Evolutionary conservation across 1,140 invertebrate genomes (phyloP), one percentile per base, ranked within the genome.

Genomic region (Eufriesea mexicana): DNA sequence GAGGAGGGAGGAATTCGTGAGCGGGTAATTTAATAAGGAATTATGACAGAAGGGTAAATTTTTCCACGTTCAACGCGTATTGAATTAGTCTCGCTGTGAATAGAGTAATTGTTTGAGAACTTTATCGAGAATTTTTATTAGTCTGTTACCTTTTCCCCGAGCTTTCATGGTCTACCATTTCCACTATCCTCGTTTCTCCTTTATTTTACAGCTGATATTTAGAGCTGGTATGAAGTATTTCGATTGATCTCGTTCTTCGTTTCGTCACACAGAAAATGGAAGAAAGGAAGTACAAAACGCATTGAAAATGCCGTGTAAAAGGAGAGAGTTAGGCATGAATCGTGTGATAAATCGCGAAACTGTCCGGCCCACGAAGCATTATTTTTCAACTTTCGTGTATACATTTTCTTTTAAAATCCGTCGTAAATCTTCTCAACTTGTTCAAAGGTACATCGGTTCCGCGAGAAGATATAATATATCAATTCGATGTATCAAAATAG

Each of bases 21-120:
- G 23, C 42, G 14, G n/a, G n/a, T n/a, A n/a, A 71, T 71, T 71
- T 28, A 70, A 16, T n/a, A 70, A 49, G n/a, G 28, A 70, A 70
- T 70, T 70, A 49, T 25, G 45, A 49, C 49, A 25, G 45, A 68
- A 49, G 20, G n/a, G 45, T 47, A 49, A 70, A 49, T 70, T 49
- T 16, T 70, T 49, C 8, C 14, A 49, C 42, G 64, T 42, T 70
- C n/a, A 70, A 25, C 45, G 23, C 9, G 23, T n/a, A 68, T 47
- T n/a, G 20, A 16, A 23, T 68, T 45, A 45, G 23, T 14, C 12
- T 14, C 9, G 20, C 16, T 20, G 35, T 9, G 67, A 45, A 70
- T 25, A 23, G 67, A 70, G 23, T 42, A 47, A 49, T 49, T 25
- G 16, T 35, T 23, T 67, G 18, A 35, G 35, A 67, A 67, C 23